Conservation (phyloP, 2,888 invertebrate species). For the Branchellion lobata region DNA sequence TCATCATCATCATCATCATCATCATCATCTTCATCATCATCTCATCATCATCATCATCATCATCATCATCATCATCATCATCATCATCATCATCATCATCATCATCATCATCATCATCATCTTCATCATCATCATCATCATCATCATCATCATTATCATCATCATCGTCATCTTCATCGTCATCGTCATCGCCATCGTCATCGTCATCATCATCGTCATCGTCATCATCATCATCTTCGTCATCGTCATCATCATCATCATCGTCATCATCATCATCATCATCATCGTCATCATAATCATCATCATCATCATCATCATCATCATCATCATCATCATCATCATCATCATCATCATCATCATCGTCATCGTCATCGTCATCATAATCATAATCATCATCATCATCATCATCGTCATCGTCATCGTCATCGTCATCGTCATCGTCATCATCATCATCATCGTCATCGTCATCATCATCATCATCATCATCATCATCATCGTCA, state of each 20-base stretch:
- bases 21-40: too few species aligned
- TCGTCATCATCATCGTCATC: neutral
- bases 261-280: neutral
- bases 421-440: conserved; percentile 5
- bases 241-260: neutral
- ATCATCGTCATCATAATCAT: too few species aligned
- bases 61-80: neutral
- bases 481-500: conserved; percentile 17
- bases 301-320: neutral
- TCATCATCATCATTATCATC: conserved; percentile 30
- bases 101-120: conserved; percentile 18
- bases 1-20: too few species aligned
- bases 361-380: conserved; percentile 21
- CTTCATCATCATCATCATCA: conserved; percentile 15
- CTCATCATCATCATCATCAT: too few species aligned
- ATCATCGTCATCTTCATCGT: conserved; percentile 56
- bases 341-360: neutral
- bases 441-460: neutral
- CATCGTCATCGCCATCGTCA: conserved; percentile 56
- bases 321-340: conserved; percentile 17
- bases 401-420: neutral
- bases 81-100: conserved; percentile 8
- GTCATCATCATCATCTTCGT: too few species aligned
- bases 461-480: neutral
- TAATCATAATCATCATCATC: too few species aligned